phyloP scores from a whole-genome alignment of 2,113 vertebrate genomes.

The Chiloscyllium plagiosum region DNA sequence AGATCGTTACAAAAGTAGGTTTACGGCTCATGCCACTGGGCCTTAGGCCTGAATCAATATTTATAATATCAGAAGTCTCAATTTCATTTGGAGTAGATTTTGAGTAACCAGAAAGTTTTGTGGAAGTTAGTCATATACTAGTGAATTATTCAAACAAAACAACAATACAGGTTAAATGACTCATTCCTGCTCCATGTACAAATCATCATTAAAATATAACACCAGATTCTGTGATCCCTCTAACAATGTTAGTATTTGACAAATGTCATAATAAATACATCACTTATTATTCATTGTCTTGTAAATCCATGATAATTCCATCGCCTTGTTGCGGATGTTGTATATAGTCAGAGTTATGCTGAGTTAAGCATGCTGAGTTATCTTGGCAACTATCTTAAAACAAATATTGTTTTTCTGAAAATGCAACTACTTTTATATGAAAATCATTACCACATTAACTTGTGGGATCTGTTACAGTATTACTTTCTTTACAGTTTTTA shows the following conservation, averaged over 20 bases:
- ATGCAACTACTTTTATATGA: not conserved
- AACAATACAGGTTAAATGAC: not conserved
- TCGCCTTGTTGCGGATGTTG: not conserved
- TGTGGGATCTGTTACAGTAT: not conserved
- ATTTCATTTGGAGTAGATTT: not conserved
- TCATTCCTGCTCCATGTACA: not conserved
- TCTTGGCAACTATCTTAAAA: not conserved
- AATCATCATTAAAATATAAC: not conserved
- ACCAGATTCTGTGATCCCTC: not conserved
- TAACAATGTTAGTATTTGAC: not conserved
- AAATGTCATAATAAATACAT: not conserved
- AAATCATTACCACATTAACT: not conserved
- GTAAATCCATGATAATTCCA: not conserved
- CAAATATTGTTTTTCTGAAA: not conserved
- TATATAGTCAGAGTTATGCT: not conserved
- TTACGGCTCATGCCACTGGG: not conserved
- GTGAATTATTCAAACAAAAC: not conserved
- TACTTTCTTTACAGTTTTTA: not conserved
- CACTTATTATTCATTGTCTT: not conserved
- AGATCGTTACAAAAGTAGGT: not conserved
- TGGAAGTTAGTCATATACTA: not conserved
- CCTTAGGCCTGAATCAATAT: no score
- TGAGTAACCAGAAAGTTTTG: not conserved
- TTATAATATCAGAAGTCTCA: not conserved
- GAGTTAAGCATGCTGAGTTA: slow-evolving; percentile 12